Base-by-base conservation (phyloP, 2,113 vertebrate species). In the Aldabrachelys gigantea region DNA sequence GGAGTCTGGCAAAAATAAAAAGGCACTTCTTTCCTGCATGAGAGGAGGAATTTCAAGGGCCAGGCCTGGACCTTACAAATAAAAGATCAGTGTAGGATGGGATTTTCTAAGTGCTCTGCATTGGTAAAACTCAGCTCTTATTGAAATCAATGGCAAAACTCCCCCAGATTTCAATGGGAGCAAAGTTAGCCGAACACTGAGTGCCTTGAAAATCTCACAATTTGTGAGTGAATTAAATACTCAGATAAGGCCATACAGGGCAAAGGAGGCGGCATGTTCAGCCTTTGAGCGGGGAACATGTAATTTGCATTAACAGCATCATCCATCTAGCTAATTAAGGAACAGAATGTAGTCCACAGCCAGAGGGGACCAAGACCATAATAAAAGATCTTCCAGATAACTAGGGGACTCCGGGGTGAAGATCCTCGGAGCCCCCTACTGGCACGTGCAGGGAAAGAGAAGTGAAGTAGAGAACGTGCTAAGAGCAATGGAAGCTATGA, bases 331-430 rank as follows among this genome's bases (percentile, higher is more conserved):
- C 2, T 78, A 25, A 44, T 78, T 47, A 47, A 78, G 38, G 25
- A 44, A 13, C 72, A 72, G 54, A 57, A 54, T 3, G 50, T 65
- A 3, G 1, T 5, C 56, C 12, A 22, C n/a, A 16, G 14, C 1
- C 5, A 50, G 50, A 29, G 12, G 44, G 54, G 79, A n/a, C 3
- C 0, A 2, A 4, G 24, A 41, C 2, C 1, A 1, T 5, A 75
- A 0, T 6, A 19, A 82, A 84, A 78, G 31, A 53, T 31, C 6
- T 6, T 50, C 11, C 4, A 47, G 59, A 35, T 79, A 79, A 5
- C 8, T 5, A 27, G 75, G 65, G 49, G 21, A 82, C 29, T 5
- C 80, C 9, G 27, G 80, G 22, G 24, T 82, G 53, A 22, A 78
- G 29, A 86, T 50, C 76, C 69, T 31, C 81, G 2, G 10, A 92